Evolutionary conservation across 2,888 invertebrate genomes (phyloP).

Genomic region (Panzeria rudis): DNA sequence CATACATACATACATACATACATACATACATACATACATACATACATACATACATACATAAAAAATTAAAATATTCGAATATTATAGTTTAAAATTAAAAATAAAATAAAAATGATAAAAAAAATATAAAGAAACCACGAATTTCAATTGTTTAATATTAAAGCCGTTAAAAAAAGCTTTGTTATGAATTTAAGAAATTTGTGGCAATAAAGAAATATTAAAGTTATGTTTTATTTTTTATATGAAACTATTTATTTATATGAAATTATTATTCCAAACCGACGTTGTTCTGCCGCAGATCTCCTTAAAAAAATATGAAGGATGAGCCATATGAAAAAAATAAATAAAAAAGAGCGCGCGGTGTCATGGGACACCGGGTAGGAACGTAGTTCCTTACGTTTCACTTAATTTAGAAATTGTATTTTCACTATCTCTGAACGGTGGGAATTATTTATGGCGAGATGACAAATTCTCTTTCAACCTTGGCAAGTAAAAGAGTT

Average conservation of each 20-base stretch:
- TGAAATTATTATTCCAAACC: neutral
- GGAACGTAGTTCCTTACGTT: too few species aligned
- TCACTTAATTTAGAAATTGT: too few species aligned
- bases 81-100: constrained; percentile 68
- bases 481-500: too few species aligned
- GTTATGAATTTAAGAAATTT: constrained; percentile 29
- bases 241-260: neutral
- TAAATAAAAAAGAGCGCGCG: too few species aligned
- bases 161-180: constrained; percentile 30
- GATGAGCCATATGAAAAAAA: too few species aligned
- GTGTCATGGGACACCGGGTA: too few species aligned
- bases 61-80: constrained; percentile 69
- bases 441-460: too few species aligned
- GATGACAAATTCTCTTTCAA: too few species aligned
- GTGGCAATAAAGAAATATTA: constrained; percentile 30
- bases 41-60: constrained; percentile 13
- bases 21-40: constrained; percentile 10
- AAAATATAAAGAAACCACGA: constrained; percentile 34
- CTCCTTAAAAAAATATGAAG: too few species aligned
- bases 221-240: constrained; percentile 25
- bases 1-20: constrained; percentile 20
- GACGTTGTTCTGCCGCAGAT: too few species aligned
- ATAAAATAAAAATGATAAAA: constrained; percentile 40
- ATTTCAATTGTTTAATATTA: constrained; percentile 48
- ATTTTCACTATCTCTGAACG: too few species aligned